A percentile compares a stretch with the other conserved stretches of the same genome.
Evolutionary conservation across 2,113 vertebrate genomes (phyloP).

Genomic region (Pristiophorus japonicus): DNA sequence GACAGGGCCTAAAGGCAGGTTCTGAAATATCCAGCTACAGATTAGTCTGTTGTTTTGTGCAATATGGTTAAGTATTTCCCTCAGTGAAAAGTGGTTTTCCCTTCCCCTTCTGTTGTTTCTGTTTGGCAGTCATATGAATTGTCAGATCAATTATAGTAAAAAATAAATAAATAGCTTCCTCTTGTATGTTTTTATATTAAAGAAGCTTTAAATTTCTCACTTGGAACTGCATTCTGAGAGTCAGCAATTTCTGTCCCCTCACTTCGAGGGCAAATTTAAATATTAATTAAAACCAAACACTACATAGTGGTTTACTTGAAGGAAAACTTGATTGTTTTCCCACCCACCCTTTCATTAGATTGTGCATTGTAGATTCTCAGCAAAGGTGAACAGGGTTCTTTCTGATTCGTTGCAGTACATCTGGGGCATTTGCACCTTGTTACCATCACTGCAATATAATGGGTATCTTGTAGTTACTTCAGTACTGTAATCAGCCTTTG

Average conservation of each 20-base stretch:
- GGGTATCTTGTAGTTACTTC: not conserved
- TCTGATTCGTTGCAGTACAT: not conserved
- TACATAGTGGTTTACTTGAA: not conserved
- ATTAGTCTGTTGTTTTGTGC: not conserved
- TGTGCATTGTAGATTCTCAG: not conserved
- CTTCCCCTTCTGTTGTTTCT: not conserved
- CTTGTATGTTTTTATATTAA: not conserved
- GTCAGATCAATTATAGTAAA: not conserved
- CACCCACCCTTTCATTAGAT: not conserved
- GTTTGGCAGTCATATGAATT: not conserved
- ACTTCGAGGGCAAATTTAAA: not conserved
- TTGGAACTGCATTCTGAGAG: not conserved
- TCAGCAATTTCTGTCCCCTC: not conserved
- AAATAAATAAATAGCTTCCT: not conserved
- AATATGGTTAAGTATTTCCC: not conserved
- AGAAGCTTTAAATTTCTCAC: not conserved
- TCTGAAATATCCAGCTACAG: not conserved
- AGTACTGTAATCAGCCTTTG: not conserved
- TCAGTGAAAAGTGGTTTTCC: not conserved
- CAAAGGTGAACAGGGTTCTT: not conserved
- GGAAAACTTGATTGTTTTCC: not conserved
- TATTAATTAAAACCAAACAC: not conserved
- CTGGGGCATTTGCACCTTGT: not conserved
- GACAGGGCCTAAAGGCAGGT: not conserved
- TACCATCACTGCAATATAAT: not conserved